These are phyloP conservation scores for Gastrophryne carolinensis DNA, from an alignment of 2,797 vertebrate species.

Conservation along the genomic window DNA sequence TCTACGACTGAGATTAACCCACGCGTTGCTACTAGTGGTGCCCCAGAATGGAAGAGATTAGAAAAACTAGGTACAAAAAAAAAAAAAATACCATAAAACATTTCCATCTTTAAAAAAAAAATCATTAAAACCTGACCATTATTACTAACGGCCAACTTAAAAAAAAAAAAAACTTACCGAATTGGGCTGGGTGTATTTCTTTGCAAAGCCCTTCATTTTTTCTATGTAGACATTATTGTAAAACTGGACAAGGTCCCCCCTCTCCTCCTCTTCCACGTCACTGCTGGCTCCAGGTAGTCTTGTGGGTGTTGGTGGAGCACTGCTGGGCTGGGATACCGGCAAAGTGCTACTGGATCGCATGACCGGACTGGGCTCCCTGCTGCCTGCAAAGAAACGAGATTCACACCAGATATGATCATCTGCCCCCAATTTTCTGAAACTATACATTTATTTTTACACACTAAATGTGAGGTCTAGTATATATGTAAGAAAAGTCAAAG, in stretches of 20 bases:
- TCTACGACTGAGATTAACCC: too few species aligned
- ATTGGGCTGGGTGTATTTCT: slow-evolving; percentile 73
- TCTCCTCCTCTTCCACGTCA: slow-evolving; percentile 75
- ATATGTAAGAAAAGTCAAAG: too few species aligned
- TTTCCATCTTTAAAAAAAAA: too few species aligned
- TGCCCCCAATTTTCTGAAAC: too few species aligned
- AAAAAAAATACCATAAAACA: too few species aligned
- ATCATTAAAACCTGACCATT: neutral
- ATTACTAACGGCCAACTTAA: too few species aligned
- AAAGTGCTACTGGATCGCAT: slow-evolving; percentile 87
- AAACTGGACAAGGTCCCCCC: slow-evolving; percentile 88
- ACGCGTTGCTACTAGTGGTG: too few species aligned
- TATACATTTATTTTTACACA: too few species aligned
- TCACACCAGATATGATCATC: too few species aligned
- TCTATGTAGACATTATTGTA: slow-evolving; percentile 85
- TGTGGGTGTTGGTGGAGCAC: slow-evolving; percentile 78
- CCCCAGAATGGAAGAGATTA: too few species aligned
- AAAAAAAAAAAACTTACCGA: slow-evolving; percentile 57
- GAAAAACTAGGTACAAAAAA: too few species aligned
- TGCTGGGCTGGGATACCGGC: slow-evolving; percentile 75
- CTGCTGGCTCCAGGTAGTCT: slow-evolving; percentile 61
- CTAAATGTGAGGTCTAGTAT: too few species aligned
- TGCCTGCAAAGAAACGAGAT: slow-evolving; percentile 58
- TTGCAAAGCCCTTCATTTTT: slow-evolving; percentile 79
- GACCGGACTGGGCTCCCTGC: slow-evolving; percentile 79